phyloP scores from a whole-genome alignment of 2,888 invertebrate species.

The Thelaira solivaga region DNA sequence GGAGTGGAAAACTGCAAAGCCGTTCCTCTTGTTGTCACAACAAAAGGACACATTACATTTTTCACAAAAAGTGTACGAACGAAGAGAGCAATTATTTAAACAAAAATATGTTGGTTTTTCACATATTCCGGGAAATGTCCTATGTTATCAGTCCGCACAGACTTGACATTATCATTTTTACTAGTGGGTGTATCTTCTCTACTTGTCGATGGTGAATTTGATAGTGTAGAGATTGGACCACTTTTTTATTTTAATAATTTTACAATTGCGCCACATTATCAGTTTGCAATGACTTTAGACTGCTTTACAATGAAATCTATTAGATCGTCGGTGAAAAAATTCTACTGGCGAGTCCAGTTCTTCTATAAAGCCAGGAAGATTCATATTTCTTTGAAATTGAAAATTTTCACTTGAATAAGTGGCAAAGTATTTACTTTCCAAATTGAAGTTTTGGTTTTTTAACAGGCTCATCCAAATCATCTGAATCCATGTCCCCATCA shows the following conservation, averaged over 20 bases:
- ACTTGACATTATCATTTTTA: conserved; percentile 33
- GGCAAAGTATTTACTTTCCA: conserved; percentile 3
- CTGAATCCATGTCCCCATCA: neutral
- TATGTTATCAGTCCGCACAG: conserved; percentile 41
- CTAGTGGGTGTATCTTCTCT: conserved; percentile 39
- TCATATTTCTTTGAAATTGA: conserved; percentile 7
- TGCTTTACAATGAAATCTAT: too few species aligned
- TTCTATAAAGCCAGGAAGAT: neutral
- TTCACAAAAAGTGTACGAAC: conserved; percentile 46
- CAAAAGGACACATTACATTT: conserved; percentile 38
- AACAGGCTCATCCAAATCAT: neutral
- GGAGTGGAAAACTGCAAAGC: conserved; percentile 35
- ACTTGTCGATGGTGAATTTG: conserved; percentile 44
- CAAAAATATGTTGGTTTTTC: conserved; percentile 38
- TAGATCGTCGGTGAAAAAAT: too few species aligned
- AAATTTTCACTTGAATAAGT: conserved; percentile 1
- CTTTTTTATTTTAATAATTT: conserved; percentile 43
- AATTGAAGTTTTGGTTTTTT: neutral
- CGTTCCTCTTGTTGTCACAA: conserved; percentile 56
- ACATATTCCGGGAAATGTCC: conserved; percentile 47
- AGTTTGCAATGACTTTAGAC: too few species aligned
- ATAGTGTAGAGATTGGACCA: conserved; percentile 3
- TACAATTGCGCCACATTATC: conserved; percentile 1
- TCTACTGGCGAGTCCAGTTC: neutral
- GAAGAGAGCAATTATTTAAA: conserved; percentile 42